Evolutionary conservation across 1,140 invertebrate species (phyloP).

Genomic region (Brachionus rubens): DNA sequence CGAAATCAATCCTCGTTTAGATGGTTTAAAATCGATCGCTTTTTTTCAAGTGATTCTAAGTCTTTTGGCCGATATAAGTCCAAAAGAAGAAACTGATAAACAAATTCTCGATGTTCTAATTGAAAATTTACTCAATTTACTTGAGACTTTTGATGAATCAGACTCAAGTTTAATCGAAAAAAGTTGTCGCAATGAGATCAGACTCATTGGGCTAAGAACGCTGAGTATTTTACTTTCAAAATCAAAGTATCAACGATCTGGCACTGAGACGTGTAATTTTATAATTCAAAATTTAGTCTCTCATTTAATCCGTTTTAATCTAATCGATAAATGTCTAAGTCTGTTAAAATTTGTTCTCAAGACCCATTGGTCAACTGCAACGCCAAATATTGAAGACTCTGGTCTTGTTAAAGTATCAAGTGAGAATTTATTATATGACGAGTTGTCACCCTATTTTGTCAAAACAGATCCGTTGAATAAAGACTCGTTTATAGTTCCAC

Average conservation of each 20-base stretch:
- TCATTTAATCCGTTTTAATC: background rate
- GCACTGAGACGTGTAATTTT: conserved; percentile 26
- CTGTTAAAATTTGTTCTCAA: background rate
- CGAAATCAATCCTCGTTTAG: background rate
- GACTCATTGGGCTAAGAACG: conserved; percentile 51
- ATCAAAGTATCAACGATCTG: conserved; percentile 35
- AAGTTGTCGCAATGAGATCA: background rate
- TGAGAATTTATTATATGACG: background rate
- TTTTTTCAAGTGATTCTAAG: conserved; percentile 39
- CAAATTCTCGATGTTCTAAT: background rate
- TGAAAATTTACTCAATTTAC: background rate
- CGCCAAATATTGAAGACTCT: background rate
- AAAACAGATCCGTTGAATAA: conserved; percentile 34
- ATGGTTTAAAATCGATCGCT: conserved; percentile 45
- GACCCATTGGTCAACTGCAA: background rate
- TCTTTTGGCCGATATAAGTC: background rate
- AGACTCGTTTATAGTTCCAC: conserved; percentile 33
- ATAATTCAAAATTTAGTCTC: conserved; percentile 22
- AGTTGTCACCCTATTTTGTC: conserved; percentile 25
- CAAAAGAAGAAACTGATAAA: conserved; percentile 34
- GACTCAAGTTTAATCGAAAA: background rate
- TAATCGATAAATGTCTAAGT: conserved; percentile 25
- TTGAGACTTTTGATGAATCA: background rate
- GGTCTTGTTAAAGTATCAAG: background rate
- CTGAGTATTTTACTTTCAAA: conserved; percentile 54